Conservation (phyloP, 1,140 invertebrate genomes). For the Drosophila equinoxialis region DNA sequence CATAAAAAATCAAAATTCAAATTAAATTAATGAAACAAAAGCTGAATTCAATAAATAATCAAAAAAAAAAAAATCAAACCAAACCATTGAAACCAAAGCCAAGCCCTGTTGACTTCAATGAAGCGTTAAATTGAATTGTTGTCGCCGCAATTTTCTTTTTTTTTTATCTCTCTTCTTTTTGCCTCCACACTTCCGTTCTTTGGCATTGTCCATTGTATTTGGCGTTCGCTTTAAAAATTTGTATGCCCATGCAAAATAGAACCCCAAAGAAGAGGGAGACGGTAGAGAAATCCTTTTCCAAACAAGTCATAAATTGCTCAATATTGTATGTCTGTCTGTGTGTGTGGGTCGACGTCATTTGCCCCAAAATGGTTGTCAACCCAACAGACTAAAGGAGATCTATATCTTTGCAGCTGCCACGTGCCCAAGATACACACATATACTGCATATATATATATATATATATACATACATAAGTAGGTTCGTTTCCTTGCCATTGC, state of each 20-base stretch:
- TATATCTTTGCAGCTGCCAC: slow-evolving; percentile 8
- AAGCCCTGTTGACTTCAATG: slow-evolving; percentile 46
- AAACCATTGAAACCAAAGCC: slow-evolving; percentile 27
- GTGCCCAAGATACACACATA: slow-evolving; percentile 1
- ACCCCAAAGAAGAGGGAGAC: not conserved
- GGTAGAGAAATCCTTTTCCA: slow-evolving; percentile 25
- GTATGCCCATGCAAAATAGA: slow-evolving; percentile 47
- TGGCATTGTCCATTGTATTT: not conserved
- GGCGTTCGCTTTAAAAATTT: slow-evolving; percentile 22
- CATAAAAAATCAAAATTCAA: not conserved
- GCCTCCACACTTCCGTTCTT: not conserved
- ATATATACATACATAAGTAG: slow-evolving; percentile 5
- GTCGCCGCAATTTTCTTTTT: slow-evolving; percentile 60
- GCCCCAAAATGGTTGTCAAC: slow-evolving; percentile 12
- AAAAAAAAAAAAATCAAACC: not conserved
- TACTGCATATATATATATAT: not conserved
- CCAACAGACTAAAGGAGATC: slow-evolving; percentile 9
- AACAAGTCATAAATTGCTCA: slow-evolving; percentile 78
- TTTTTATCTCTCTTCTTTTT: slow-evolving; percentile 21
- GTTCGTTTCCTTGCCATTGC: slow-evolving; percentile 10
- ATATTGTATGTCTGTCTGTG: slow-evolving; percentile 18
- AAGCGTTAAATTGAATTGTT: slow-evolving; percentile 80
- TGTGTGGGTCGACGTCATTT: not conserved
- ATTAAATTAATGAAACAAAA: slow-evolving; percentile 15
- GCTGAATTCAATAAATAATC: slow-evolving; percentile 22